These are phyloP conservation scores for Cynoglossus semilaevis DNA, from an alignment of 2,113 vertebrate genomes.

Conservation along the genomic window DNA sequence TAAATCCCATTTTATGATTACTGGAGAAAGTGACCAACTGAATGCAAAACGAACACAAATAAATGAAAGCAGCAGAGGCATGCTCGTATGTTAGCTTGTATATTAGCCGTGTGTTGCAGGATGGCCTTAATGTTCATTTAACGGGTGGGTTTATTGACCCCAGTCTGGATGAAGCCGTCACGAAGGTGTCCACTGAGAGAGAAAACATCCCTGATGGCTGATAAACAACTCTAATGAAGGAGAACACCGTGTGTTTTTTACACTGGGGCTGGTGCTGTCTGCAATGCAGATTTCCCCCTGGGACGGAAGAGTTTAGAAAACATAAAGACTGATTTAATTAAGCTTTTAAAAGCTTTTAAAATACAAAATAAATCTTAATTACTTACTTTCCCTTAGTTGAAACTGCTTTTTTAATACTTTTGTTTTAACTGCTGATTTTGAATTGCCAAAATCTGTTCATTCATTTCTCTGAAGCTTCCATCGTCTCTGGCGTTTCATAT, in stretches of 20 bases:
- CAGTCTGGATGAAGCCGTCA: conserved; percentile 35
- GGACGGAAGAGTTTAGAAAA: conserved; percentile 21
- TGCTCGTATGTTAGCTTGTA: not conserved
- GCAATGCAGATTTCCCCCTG: conserved; percentile 12
- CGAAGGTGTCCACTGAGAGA: conserved; percentile 3
- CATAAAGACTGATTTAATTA: not conserved
- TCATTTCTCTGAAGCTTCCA: no score
- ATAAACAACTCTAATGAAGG: conserved; percentile 36
- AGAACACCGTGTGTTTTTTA: conserved; percentile 20
- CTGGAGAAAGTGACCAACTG: no score
- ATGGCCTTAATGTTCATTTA: conserved; percentile 45
- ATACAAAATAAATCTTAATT: no score
- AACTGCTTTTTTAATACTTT: no score
- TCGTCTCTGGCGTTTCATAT: no score
- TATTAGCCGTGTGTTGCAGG: conserved; percentile 7
- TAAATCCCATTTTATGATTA: no score
- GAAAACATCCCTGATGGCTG: conserved; percentile 17
- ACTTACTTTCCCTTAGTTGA: no score
- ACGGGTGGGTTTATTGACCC: conserved; percentile 23
- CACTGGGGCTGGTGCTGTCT: conserved; percentile 16
- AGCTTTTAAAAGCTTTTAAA: no score
- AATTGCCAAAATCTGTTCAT: no score
- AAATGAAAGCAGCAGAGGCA: not conserved
- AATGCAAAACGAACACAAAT: no score
- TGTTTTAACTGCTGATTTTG: no score